Evolutionary conservation across 1,140 invertebrate genomes (phyloP).

Genomic region (fruit fly (Drosophila melanogaster)): Release_6_plus_ISO1_MT NC_004354.4:3144001-3144500

Average conservation of each 20-base stretch:
- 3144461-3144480: neutral
- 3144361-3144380: neutral
- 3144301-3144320: slow-evolving; percentile 12
- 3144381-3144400: slow-evolving; percentile 1
- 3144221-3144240: neutral
- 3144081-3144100: slow-evolving; percentile 9
- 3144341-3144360: slow-evolving; percentile 7
- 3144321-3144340: slow-evolving; percentile 22
- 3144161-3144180: slow-evolving; percentile 18
- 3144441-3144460: neutral
- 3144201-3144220: slow-evolving; percentile 3
- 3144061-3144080: slow-evolving; percentile 1
- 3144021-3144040: slow-evolving; percentile 11
- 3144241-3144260: neutral
- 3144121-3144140: slow-evolving; percentile 18
- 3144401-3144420: neutral
- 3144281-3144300: neutral
- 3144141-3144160: slow-evolving; percentile 29
- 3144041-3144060: slow-evolving; percentile 12
- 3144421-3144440: neutral
- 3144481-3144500: neutral
- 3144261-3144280: slow-evolving; percentile 7
- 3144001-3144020: slow-evolving; percentile 24
- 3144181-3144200: slow-evolving; percentile 15
- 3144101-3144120: neutral